Conservation (phyloP, 2,113 vertebrate genomes). For the Paramormyrops kingsleyae region DNA sequence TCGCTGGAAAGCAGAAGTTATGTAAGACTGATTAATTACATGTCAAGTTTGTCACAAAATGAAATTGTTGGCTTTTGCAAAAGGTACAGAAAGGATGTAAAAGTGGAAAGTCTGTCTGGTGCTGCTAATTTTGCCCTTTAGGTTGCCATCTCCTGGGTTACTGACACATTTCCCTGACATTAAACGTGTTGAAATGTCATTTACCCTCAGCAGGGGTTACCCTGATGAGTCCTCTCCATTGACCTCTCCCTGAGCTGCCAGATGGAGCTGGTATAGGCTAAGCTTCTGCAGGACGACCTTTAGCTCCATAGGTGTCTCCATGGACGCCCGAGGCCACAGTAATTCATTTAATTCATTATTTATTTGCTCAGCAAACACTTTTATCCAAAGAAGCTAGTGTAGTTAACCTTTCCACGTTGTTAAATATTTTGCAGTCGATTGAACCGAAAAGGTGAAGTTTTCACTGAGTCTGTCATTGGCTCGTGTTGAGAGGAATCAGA, state of each 20-base stretch:
- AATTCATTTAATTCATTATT: background rate
- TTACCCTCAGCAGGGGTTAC: background rate
- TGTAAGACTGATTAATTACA: background rate
- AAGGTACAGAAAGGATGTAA: background rate
- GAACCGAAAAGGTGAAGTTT: background rate
- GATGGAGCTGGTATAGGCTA: background rate
- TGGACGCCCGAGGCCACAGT: background rate
- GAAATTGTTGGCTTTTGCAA: background rate
- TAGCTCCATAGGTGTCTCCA: background rate
- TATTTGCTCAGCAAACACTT: conserved; percentile 1
- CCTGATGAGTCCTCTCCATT: background rate
- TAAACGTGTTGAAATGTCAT: background rate
- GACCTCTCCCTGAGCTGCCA: background rate
- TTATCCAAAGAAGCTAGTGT: background rate
- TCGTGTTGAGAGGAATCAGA: background rate
- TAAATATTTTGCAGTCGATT: background rate
- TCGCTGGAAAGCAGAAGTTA: background rate
- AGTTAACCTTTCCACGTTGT: background rate
- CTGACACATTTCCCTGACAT: background rate
- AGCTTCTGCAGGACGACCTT: background rate
- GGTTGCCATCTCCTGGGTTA: background rate
- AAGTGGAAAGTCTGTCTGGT: background rate
- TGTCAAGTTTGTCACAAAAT: background rate
- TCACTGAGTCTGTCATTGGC: background rate
- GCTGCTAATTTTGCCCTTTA: background rate